A percentile compares a stretch with the other conserved stretches of the same genome.
phyloP scores from a whole-genome alignment of 2,888 invertebrate species.

The Aspidiotus rigidus region DNA sequence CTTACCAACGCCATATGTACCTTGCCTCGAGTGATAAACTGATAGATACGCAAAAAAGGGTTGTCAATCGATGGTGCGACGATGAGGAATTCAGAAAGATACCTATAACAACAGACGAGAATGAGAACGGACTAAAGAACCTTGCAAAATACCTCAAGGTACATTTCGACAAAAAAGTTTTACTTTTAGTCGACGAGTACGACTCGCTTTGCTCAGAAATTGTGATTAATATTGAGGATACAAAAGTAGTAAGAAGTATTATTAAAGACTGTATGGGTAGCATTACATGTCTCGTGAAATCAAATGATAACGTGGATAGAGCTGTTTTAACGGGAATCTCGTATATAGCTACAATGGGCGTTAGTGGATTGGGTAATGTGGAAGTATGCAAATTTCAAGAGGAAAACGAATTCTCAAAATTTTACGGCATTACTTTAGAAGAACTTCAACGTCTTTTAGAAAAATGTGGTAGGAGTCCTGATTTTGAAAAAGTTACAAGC shows the following conservation, averaged over 20 bases:
- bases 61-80: not conserved
- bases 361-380: slow-evolving; percentile 1
- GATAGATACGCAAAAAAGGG: not conserved
- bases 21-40: not conserved
- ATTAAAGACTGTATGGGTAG: not conserved
- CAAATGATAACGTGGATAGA: not conserved
- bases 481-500: not conserved
- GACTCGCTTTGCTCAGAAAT: not conserved
- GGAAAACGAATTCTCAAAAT: not conserved
- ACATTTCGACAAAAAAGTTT: not conserved
- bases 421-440: not conserved
- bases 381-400: not conserved
- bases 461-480: not conserved
- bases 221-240: not conserved
- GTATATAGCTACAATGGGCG: not conserved
- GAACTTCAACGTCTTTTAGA: not conserved
- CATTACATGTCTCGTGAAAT: not conserved
- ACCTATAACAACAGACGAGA: not conserved
- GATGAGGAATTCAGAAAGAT: not conserved
- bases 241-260: not conserved
- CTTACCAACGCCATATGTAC: slow-evolving; percentile 4
- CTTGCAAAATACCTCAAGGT: not conserved
- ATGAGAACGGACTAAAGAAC: not conserved
- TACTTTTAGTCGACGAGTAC: slow-evolving; percentile 6
- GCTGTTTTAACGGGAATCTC: slow-evolving; percentile 1